phyloP scores from a whole-genome alignment of 92 coral and sea anemone species.

The Epizoanthus scotinus region DNA sequence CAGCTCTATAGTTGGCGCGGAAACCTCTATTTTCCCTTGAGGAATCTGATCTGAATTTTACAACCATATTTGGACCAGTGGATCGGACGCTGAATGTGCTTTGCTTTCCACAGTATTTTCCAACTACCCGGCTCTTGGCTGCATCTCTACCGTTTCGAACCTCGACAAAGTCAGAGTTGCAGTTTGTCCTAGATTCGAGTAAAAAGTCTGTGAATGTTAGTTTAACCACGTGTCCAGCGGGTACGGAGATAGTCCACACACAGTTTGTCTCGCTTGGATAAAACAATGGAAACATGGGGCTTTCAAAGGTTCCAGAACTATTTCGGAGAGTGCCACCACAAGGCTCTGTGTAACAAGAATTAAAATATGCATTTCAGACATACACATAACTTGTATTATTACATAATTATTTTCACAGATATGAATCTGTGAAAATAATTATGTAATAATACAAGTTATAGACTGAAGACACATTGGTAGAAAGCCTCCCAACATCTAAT shows the following conservation, averaged over 20 bases:
- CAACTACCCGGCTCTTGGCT: slow-evolving; percentile 57
- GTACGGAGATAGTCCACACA: slow-evolving; percentile 55
- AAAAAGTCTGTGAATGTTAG: slow-evolving; percentile 43
- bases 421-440: too few species aligned
- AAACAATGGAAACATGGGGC: slow-evolving; percentile 52
- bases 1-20: too few species aligned
- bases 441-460: too few species aligned
- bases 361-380: too few species aligned
- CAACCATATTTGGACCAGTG: too few species aligned
- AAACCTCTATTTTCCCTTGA: too few species aligned
- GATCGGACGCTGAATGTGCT: neutral
- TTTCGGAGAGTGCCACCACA: slow-evolving; percentile 53
- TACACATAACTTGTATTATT: too few species aligned
- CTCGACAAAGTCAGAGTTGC: slow-evolving; percentile 64
- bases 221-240: slow-evolving; percentile 29
- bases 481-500: too few species aligned
- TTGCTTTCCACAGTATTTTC: slow-evolving; percentile 66
- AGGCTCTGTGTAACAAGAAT: neutral
- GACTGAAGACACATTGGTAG: too few species aligned
- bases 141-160: slow-evolving; percentile 62
- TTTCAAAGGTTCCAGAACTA: slow-evolving; percentile 43
- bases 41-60: too few species aligned
- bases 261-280: slow-evolving; percentile 54
- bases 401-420: too few species aligned
- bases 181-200: slow-evolving; percentile 47